Evolutionary conservation across 2,113 vertebrate species (phyloP), one percentile per base, ranked within the genome.

Genomic region (Typhlomys cinereus): DNA sequence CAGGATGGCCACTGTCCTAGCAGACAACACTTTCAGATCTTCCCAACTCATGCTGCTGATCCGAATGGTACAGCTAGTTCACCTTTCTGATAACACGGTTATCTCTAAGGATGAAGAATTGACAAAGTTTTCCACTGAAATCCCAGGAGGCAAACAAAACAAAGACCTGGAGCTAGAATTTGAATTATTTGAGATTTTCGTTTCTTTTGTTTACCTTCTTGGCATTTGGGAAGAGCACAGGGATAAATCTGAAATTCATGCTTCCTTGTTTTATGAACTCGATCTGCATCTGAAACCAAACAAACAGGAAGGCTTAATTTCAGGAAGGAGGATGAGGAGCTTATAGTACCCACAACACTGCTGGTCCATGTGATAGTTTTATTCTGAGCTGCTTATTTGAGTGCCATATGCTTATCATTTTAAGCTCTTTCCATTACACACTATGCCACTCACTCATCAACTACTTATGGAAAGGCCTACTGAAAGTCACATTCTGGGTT

Each of bases 201-300:
- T 15, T 52, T 11, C 18, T 18, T 59, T 52, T 48, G 31, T 44
- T 98, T 97, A 99, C 99, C 98, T 99, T 99, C 62, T 94, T 98
- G 66, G 99, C 99, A 76, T 98, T 98, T 64, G 99, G 98, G 88
- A 99, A 99, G 94, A 99, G 97, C 78, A 99, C 99, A 15, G 99
- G 99, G 64, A 99, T 98, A 94, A 99, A 98, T 97, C 99, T 98
- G 97, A 99, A 99, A 96, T 99, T 99, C 97, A 99, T 98, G 91
- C 99, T 99, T 97, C 99, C 98, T 98, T 99, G 99, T 93, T 99
- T 99, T 97, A 99, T 99, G 97, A 98, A 99, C 96, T 99, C 99
- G 21, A 99, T 99, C 96, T 99, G 99, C 98, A 99, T 99, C 99
- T 99, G 96, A 79, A 98, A 97, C 2, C 96, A 95, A 97, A 97